phyloP scores from a whole-genome alignment of 2,113 vertebrate genomes.

The Cromileptes altivelis region DNA sequence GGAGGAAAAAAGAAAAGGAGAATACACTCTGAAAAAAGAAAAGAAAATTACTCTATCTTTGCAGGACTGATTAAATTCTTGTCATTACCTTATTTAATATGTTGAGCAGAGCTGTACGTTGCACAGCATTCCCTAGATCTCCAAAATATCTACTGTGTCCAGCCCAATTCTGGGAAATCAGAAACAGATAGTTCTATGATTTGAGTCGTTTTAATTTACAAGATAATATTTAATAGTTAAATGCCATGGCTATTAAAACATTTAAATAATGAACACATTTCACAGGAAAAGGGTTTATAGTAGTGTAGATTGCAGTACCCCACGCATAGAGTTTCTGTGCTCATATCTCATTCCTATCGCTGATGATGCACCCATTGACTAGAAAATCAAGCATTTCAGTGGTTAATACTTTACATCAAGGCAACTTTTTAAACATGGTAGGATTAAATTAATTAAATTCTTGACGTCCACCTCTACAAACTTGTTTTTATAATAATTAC shows the following conservation, averaged over 20 bases:
- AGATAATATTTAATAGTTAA: background rate
- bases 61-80: background rate
- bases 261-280: background rate
- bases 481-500: background rate
- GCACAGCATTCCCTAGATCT: background rate
- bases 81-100: constrained; percentile 20
- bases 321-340: background rate
- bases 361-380: background rate
- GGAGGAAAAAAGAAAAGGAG: background rate
- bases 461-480: too few species aligned
- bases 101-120: background rate
- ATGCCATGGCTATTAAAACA: background rate
- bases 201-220: background rate
- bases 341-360: background rate
- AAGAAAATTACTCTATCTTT: background rate
- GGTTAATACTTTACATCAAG: background rate
- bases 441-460: background rate
- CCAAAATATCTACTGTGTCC: background rate
- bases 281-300: background rate
- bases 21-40: background rate
- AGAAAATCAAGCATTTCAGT: constrained; percentile 19
- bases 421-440: background rate
- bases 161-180: constrained; percentile 24
- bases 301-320: constrained; percentile 21
- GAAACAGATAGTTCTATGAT: constrained; percentile 2